Conservation (phyloP, 2,113 vertebrate species). For the Tragelaphus imberbis region DNA sequence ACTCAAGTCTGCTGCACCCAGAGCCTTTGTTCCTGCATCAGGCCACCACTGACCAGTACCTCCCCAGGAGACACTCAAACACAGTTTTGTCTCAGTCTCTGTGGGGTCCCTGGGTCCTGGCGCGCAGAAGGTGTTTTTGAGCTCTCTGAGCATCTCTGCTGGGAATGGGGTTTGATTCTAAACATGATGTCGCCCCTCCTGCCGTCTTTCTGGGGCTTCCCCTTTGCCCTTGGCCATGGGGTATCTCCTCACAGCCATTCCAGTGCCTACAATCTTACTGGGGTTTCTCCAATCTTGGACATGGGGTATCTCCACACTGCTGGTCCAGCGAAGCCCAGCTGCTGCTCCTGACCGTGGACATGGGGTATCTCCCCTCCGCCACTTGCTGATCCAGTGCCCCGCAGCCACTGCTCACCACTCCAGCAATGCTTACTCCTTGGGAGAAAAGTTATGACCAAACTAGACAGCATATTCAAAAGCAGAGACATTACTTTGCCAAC, state of each 20-base stretch:
- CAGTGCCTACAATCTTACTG: too few species aligned
- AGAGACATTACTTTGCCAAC: background rate
- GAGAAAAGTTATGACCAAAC: background rate
- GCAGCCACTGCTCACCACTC: too few species aligned
- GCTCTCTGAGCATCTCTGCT: background rate
- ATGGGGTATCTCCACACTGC: too few species aligned
- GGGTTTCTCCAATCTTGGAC: too few species aligned
- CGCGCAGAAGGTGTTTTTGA: accelerated
- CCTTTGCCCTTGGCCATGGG: too few species aligned
- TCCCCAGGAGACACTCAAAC: background rate
- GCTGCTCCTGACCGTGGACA: too few species aligned
- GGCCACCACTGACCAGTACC: accelerated
- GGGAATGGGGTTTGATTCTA: background rate
- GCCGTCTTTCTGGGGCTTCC: background rate
- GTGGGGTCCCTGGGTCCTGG: background rate
- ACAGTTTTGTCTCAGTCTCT: background rate
- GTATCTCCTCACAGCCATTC: too few species aligned
- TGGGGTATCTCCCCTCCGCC: too few species aligned
- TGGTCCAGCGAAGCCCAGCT: too few species aligned
- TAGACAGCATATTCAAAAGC: background rate
- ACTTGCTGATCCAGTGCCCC: too few species aligned
- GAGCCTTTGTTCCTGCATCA: background rate
- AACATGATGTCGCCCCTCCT: background rate
- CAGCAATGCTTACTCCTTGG: background rate
- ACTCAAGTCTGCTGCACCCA: background rate